These are phyloP conservation scores for Lycodopsis pacificus DNA, from an alignment of 2,797 vertebrate species.

Conservation along the genomic window DNA sequence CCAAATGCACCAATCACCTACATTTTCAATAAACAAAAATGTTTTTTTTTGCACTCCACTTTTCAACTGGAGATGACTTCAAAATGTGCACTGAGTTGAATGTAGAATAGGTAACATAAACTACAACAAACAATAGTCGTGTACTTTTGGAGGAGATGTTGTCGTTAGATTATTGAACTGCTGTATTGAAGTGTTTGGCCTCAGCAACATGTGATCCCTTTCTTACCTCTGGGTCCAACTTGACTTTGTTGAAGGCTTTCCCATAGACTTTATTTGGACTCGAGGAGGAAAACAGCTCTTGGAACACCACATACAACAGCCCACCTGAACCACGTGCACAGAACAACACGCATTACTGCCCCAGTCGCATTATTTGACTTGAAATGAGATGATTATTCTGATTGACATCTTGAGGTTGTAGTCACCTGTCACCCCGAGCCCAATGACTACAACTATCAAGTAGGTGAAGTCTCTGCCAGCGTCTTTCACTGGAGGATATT, in stretches of 20 bases:
- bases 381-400: not conserved
- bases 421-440: slow-evolving; percentile 93
- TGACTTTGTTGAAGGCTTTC: slow-evolving; percentile 92
- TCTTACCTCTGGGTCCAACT: slow-evolving; percentile 91
- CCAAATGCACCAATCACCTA: slow-evolving; percentile 93
- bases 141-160: not conserved
- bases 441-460: slow-evolving; percentile 91
- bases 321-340: slow-evolving; percentile 84
- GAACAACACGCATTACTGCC: not conserved
- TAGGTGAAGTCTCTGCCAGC: slow-evolving; percentile 94
- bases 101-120: not conserved
- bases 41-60: not conserved
- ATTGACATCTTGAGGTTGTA: slow-evolving; percentile 2
- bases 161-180: not conserved
- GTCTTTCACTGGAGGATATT: slow-evolving; percentile 88
- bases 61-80: not conserved
- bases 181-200: not conserved
- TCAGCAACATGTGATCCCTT: not conserved
- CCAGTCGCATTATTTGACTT: not conserved
- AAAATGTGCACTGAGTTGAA: not conserved
- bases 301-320: slow-evolving; percentile 94
- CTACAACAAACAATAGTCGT: not conserved
- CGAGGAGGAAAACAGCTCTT: slow-evolving; percentile 94
- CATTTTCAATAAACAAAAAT: slow-evolving; percentile 28
- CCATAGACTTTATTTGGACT: slow-evolving; percentile 95